These are phyloP conservation scores for Carapus acus DNA, from an alignment of 2,797 vertebrate genomes.

Conservation along the genomic window DNA sequence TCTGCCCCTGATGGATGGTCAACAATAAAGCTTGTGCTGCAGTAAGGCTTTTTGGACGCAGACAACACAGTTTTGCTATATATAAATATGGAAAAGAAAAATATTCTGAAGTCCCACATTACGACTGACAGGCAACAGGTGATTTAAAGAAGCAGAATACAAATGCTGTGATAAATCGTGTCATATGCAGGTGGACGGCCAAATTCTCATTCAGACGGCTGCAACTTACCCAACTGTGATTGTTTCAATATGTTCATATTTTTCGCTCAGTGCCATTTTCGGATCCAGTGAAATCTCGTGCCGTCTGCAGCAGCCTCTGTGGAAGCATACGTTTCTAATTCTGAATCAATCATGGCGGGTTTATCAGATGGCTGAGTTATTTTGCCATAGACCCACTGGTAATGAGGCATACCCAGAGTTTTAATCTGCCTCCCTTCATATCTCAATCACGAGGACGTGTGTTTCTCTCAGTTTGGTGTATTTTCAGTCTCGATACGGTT, in stretches of 20 bases:
- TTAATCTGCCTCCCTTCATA: conserved; percentile 58
- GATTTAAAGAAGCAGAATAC: conserved; percentile 68
- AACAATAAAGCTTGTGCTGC: conserved; percentile 61
- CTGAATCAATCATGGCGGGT: conserved; percentile 52
- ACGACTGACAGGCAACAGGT: conserved; percentile 64
- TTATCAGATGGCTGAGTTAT: conserved; percentile 67
- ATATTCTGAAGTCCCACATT: conserved; percentile 56
- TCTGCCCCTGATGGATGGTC: conserved; percentile 61
- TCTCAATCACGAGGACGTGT: conserved; percentile 39
- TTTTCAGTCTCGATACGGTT: conserved; percentile 25
- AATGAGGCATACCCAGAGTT: conserved; percentile 60
- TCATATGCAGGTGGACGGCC: conserved; percentile 57
- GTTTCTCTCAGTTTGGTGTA: conserved; percentile 31
- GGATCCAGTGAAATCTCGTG: conserved; percentile 35
- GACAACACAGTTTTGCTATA: conserved; percentile 28
- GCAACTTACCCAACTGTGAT: conserved; percentile 57
- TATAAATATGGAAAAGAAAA: conserved; percentile 49
- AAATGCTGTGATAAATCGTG: conserved; percentile 67
- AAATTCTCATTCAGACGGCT: conserved; percentile 55
- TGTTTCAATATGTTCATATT: conserved; percentile 68
- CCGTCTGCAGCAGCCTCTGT: conserved; percentile 19
- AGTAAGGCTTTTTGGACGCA: conserved; percentile 61
- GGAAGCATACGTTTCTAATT: conserved; percentile 55
- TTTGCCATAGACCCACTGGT: conserved; percentile 58
- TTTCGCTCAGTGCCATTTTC: conserved; percentile 42